Evolutionary conservation across 2,888 invertebrate species (phyloP).

Genomic region (Opisthograptis luteolata): DNA sequence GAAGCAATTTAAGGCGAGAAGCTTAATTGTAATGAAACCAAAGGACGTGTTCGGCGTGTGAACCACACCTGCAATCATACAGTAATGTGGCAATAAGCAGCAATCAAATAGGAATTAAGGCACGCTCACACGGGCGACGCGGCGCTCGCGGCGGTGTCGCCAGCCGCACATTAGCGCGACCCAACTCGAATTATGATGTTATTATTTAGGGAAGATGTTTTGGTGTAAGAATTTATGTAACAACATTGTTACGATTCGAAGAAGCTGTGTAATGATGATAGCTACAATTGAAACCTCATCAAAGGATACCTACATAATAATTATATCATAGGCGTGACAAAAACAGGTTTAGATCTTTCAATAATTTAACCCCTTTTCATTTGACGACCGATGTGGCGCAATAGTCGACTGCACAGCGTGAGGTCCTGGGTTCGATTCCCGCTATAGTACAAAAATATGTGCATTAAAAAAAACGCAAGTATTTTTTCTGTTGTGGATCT

Average conservation of each 20-base stretch:
- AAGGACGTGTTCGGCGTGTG: constrained; percentile 34
- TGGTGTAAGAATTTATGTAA: constrained; percentile 6
- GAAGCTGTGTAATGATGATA: neutral
- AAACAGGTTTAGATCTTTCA: no score
- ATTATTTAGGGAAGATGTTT: constrained; percentile 6
- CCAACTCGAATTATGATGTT: constrained; percentile 33
- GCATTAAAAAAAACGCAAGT: no score
- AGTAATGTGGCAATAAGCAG: constrained; percentile 23
- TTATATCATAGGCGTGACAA: neutral
- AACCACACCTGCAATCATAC: constrained; percentile 17
- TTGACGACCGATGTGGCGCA: no score
- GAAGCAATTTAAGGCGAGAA: constrained; percentile 14
- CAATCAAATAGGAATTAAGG: constrained; percentile 47
- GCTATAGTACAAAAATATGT: no score
- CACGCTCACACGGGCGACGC: constrained; percentile 25
- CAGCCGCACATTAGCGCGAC: constrained; percentile 32
- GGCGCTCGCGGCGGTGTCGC: constrained; percentile 22
- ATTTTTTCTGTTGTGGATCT: no score
- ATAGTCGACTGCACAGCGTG: no score
- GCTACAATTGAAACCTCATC: neutral
- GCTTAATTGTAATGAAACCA: constrained; percentile 37
- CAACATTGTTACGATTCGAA: neutral
- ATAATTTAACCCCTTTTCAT: no score
- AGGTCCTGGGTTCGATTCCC: no score
- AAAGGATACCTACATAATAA: neutral